Conservation (phyloP, 2,797 vertebrate genomes). For the Sternarchorhynchus goeldii region DNA sequence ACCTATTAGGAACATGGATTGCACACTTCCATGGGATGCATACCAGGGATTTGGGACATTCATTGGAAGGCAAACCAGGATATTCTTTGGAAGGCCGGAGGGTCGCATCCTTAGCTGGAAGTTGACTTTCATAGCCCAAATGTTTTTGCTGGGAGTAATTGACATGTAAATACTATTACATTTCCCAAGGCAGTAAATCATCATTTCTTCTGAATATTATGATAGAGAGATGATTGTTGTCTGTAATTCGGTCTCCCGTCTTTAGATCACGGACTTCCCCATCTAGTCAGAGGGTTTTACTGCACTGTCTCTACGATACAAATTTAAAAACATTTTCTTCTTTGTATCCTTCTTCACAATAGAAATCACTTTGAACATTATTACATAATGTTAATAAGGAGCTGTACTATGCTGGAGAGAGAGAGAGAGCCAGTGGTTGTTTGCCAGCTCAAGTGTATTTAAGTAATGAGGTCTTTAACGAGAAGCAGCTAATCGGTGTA, state of each 20-base stretch:
- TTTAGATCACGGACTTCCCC: too few species aligned
- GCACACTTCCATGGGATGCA: neutral
- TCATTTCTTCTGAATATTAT: neutral
- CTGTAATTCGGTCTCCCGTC: too few species aligned
- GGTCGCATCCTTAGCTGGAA: neutral
- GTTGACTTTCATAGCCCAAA: neutral
- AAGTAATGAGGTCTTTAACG: neutral
- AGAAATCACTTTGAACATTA: too few species aligned
- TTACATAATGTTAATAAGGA: neutral
- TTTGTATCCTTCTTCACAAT: too few species aligned
- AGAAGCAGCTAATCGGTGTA: neutral
- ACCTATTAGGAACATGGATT: neutral
- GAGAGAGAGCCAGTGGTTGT: neutral
- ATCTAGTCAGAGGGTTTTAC: too few species aligned
- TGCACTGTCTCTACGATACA: too few species aligned
- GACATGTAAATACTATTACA: too few species aligned
- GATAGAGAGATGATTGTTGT: neutral
- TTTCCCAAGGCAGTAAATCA: neutral
- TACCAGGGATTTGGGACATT: neutral
- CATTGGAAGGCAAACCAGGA: neutral
- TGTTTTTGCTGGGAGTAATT: neutral
- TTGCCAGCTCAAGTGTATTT: neutral
- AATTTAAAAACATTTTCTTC: too few species aligned
- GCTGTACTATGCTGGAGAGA: conserved; percentile 13
- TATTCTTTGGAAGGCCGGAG: neutral